Evolutionary conservation across 2,113 vertebrate species (phyloP), one percentile per base, ranked within the genome.

Genomic region (Glaucidium brasilianum): DNA sequence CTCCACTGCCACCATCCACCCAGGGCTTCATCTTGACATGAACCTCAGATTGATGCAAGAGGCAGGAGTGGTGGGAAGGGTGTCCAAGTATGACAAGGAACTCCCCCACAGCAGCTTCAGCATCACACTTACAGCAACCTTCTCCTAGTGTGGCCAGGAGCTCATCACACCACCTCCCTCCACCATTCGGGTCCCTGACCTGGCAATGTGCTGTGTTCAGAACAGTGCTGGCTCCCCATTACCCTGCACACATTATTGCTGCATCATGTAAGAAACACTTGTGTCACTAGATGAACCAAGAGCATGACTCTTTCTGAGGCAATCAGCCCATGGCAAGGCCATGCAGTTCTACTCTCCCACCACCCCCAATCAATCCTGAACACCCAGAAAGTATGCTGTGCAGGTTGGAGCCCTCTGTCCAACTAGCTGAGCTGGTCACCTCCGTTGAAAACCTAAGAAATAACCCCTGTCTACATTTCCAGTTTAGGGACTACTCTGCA

Each of bases 351-450:
- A 8, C 20, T 47, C 10, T 19, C 45, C 10, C 10, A 74, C 15
- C 25, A 4, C 8, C 20, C 41, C 7, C 11, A 0, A 47, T 25
- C 22, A 58, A 52, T 29, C 39, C 59, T 72, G 66, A 47, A 56
- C 41, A 45, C 12, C 7, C 58, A 76, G 11, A 64, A 64, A 68
- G 15, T 4, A 15, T 0, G 0, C 13, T 2, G 1, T 7, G n/a
- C 1, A 2, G 9, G 15, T 66, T 23, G 20, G 5, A 76, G 11
- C 14, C 23, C 21, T 66, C 35, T 6, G 3, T 19, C 20, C 23
- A 35, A 10, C 41, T 39, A 66, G 35, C 27, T 62, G 22, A 67
- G 11, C 21, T 81, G 12, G 5, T 77, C 41, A 29, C 35, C n/a
- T 72, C 34, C 27, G 25, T 23, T 75, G 35, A 68, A 76, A 79